Percentiles rank a stretch among this genome's conserved stretches.
phyloP scores from a whole-genome alignment of 1,140 invertebrate species.

The Drosophila grimshawi region DNA sequence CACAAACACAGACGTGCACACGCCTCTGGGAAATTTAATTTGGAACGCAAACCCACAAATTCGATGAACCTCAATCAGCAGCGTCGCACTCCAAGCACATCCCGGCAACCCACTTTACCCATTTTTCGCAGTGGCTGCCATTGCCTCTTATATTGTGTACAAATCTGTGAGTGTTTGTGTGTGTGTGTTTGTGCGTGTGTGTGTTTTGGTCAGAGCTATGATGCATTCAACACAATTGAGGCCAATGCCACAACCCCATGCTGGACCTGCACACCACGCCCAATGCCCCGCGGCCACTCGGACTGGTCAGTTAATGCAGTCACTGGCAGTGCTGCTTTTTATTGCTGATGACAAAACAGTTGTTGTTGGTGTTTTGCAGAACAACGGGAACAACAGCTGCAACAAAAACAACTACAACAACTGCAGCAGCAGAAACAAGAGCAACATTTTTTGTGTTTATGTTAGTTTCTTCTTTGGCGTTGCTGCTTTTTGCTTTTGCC shows the following conservation, averaged over 20 bases:
- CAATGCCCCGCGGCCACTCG: constrained; percentile 11
- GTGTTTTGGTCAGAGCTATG: constrained; percentile 17
- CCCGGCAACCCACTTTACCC: constrained; percentile 7
- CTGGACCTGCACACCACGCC: constrained; percentile 6
- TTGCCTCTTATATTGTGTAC: constrained; percentile 36
- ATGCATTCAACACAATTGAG: constrained; percentile 14
- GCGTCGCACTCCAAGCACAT: constrained; percentile 3
- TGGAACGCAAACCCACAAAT: constrained; percentile 63
- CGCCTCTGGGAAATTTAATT: constrained; percentile 70
- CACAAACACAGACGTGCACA: constrained; percentile 17
- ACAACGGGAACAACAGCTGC: constrained; percentile 18
- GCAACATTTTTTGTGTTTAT: constrained; percentile 43
- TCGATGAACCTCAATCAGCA: constrained; percentile 65
- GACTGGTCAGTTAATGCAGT: constrained; percentile 65
- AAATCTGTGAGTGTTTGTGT: neutral
- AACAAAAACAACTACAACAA: constrained; percentile 5
- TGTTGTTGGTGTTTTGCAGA: constrained; percentile 34
- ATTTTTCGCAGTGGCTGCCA: constrained; percentile 24
- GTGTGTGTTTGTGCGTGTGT: constrained; percentile 23
- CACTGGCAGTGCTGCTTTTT: constrained; percentile 39
- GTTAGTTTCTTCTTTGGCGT: constrained; percentile 58
- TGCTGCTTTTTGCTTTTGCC: constrained; percentile 53
- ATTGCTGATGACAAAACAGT: constrained; percentile 45
- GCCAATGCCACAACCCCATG: constrained; percentile 1
- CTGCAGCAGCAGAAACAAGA: constrained; percentile 26